phyloP scores from a whole-genome alignment of 2,797 vertebrate genomes.

The Typhlichthys subterraneus region DNA sequence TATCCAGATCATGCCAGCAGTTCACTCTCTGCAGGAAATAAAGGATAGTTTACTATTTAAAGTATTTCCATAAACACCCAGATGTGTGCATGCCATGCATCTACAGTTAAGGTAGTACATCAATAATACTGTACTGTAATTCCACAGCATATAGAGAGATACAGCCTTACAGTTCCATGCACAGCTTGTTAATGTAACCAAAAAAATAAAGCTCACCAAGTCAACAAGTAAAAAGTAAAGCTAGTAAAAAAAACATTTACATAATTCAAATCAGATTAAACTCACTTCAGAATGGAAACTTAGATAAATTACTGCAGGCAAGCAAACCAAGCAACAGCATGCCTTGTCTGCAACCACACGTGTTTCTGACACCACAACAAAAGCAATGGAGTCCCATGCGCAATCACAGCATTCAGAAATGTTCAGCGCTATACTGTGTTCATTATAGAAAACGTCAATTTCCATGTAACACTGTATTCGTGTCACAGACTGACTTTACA shows the following conservation, averaged over 20 bases:
- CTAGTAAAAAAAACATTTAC: background rate
- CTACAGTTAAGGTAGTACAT: no score
- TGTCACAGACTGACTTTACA: background rate
- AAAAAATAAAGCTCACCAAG: no score
- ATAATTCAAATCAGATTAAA: background rate
- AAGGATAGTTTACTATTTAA: background rate
- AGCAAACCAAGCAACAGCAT: conserved; percentile 16
- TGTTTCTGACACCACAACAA: conserved; percentile 75
- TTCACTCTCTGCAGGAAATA: conserved; percentile 50
- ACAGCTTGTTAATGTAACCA: no score
- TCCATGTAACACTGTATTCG: background rate
- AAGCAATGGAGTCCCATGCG: conserved; percentile 27
- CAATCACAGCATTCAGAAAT: no score
- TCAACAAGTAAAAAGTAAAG: no score
- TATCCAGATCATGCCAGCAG: conserved; percentile 80
- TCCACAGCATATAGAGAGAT: no score
- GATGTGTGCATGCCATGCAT: no score
- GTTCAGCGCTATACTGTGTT: background rate
- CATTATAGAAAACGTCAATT: background rate
- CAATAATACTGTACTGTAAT: no score
- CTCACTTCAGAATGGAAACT: no score
- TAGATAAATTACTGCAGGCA: background rate
- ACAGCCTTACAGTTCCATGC: no score
- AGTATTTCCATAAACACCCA: background rate
- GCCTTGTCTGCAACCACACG: conserved; percentile 48